Evolutionary conservation across 30 jellyfish, hydroid and myxozoan species (phyloP).

Genomic region (Chrysaora quinquecirrha): DNA sequence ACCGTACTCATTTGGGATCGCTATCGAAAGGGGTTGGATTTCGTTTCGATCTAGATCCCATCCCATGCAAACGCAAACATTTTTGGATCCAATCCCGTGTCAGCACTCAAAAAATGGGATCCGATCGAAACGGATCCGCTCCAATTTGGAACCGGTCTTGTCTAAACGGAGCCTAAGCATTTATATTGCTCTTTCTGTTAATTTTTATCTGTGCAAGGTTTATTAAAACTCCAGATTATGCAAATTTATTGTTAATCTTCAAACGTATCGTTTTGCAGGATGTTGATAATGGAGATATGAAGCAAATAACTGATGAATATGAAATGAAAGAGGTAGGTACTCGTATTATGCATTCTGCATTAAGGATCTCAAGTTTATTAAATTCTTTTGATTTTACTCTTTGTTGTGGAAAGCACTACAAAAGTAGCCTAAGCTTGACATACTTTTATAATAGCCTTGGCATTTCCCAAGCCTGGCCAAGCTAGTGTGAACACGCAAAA

Average conservation of each 20-base stretch:
- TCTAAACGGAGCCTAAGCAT: neutral
- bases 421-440: neutral
- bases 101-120: neutral
- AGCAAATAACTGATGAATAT: constrained; percentile 80
- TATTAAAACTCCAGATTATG: neutral
- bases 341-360: neutral
- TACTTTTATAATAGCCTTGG: neutral
- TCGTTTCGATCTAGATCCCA: no score
- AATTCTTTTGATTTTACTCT: neutral
- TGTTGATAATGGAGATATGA: constrained; percentile 46
- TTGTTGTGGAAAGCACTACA: neutral
- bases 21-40: no score
- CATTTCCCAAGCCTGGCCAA: neutral
- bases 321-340: constrained; percentile 82
- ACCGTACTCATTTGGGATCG: no score
- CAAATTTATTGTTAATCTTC: neutral
- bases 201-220: neutral
- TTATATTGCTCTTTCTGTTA: neutral
- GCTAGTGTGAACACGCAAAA: no score
- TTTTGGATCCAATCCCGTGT: no score
- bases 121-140: neutral
- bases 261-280: constrained; percentile 21
- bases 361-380: no score
- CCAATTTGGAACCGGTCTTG: neutral
- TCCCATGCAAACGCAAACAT: no score